These are phyloP conservation scores for Agapornis canus DNA, from an alignment of 2,797 vertebrate genomes.

Conservation along the genomic window DNA sequence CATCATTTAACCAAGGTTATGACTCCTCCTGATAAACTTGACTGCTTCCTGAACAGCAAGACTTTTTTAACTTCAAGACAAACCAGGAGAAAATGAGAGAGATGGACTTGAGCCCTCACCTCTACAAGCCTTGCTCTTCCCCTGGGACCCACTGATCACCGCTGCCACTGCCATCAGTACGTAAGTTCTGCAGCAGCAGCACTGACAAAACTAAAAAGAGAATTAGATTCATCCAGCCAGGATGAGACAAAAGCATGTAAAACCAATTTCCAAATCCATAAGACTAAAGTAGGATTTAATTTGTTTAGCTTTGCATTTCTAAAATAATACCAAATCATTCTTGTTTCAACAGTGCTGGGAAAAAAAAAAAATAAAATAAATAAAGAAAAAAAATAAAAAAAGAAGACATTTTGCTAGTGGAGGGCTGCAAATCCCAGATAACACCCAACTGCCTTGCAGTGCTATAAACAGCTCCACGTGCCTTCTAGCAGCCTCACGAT, in stretches of 20 bases:
- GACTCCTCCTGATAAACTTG: slow-evolving; percentile 40
- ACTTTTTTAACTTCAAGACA: slow-evolving; percentile 4
- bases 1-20: not conserved
- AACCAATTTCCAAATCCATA: slow-evolving; percentile 28
- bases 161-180: not conserved
- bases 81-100: not conserved
- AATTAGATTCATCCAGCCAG: slow-evolving; percentile 32
- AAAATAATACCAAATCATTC: slow-evolving; percentile 26
- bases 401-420: not conserved
- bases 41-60: slow-evolving; percentile 3
- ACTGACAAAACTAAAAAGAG: not conserved
- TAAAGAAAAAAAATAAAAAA: not conserved
- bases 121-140: not conserved
- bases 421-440: slow-evolving; percentile 19
- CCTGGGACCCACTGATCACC: not conserved
- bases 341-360: not conserved
- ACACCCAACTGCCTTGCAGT: not conserved
- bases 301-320: slow-evolving; percentile 8
- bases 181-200: not conserved
- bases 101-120: not conserved
- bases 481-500: not conserved
- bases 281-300: slow-evolving; percentile 16
- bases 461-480: not conserved
- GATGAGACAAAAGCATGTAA: slow-evolving; percentile 24
- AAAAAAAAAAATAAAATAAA: no score